Conservation (phyloP, 2,113 vertebrate species). For the Dolichotis patagonum region DNA sequence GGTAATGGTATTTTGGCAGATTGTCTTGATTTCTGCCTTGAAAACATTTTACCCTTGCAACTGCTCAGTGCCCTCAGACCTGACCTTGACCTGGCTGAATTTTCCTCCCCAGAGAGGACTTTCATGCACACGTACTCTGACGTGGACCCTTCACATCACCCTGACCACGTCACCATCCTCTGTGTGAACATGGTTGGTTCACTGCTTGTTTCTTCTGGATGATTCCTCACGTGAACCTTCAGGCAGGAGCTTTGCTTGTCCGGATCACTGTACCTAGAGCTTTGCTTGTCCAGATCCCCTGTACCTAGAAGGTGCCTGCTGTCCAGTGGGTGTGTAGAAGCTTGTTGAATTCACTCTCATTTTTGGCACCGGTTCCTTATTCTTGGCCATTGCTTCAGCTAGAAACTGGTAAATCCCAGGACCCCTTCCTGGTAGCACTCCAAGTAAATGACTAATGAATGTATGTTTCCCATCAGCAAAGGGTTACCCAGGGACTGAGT, state of each 20-base stretch:
- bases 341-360: neutral
- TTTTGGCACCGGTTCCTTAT: neutral
- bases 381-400: neutral
- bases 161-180: neutral
- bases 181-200: rapidly evolving
- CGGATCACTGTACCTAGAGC: rapidly evolving
- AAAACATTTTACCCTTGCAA: neutral
- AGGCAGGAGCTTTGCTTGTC: neutral
- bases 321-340: rapidly evolving
- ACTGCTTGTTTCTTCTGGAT: neutral
- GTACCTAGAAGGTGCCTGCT: neutral
- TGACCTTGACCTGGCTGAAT: neutral
- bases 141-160: too few species aligned
- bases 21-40: neutral
- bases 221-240: neutral
- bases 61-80: neutral
- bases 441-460: neutral
- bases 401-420: neutral
- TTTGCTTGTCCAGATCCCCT: rapidly evolving
- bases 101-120: neutral
- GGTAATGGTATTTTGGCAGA: neutral
- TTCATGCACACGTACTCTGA: too few species aligned
- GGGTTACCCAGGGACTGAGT: neutral
- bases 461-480: neutral
- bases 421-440: neutral